These are phyloP conservation scores for Phoronis australis DNA, from an alignment of 2,888 invertebrate species.

Conservation along the genomic window DNA sequence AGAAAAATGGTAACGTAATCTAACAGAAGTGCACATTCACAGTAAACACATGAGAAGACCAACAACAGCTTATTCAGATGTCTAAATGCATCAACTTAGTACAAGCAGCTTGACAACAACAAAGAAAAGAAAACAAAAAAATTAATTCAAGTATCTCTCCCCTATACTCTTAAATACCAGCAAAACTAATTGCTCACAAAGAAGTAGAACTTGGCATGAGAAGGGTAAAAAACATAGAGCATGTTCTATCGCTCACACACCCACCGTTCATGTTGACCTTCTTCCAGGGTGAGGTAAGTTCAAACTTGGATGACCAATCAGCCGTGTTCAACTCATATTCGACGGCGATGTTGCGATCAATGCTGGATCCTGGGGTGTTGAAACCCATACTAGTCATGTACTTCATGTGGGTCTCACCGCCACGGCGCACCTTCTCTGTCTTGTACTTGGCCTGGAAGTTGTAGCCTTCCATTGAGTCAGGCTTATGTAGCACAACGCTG, in stretches of 20 bases:
- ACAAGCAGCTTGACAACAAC: too few relatives aligned
- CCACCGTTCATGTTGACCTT: conserved; percentile 41
- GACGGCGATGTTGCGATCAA: conserved; percentile 60
- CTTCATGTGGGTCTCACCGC: not conserved
- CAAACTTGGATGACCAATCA: conserved; percentile 24
- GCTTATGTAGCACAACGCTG: conserved; percentile 31
- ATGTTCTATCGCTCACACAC: too few relatives aligned
- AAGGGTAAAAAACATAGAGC: too few relatives aligned
- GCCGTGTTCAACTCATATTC: conserved; percentile 30
- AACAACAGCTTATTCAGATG: too few relatives aligned
- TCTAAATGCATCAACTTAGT: too few relatives aligned
- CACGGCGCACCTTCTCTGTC: conserved; percentile 6
- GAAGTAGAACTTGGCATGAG: too few relatives aligned
- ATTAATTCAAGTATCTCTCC: too few relatives aligned
- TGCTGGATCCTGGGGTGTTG: conserved; percentile 75
- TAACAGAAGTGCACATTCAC: too few relatives aligned
- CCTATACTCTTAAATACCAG: too few relatives aligned
- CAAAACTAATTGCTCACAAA: too few relatives aligned
- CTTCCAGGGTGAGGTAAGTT: conserved; percentile 43
- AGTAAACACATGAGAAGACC: too few relatives aligned
- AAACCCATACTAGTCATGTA: conserved; percentile 55
- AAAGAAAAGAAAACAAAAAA: too few relatives aligned
- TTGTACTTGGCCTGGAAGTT: conserved; percentile 34
- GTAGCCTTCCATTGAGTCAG: conserved; percentile 38
- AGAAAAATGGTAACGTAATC: not conserved